Evolutionary conservation across 2,888 invertebrate species (phyloP).

Genomic region (Empis livida): DNA sequence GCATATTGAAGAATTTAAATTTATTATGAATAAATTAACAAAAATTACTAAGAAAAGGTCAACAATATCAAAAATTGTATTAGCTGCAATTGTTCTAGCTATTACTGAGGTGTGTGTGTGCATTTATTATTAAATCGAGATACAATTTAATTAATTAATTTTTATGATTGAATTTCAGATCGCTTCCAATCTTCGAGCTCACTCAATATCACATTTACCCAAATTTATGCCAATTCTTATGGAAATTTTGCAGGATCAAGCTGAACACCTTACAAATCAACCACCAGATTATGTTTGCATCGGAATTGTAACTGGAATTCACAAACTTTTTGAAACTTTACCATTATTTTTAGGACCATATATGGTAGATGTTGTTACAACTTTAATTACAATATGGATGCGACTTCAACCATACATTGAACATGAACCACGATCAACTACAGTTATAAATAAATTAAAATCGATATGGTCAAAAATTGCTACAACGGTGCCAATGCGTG

Average conservation of each 20-base stretch:
- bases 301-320: slow-evolving; percentile 54
- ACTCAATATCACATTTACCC: slow-evolving; percentile 59
- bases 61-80: slow-evolving; percentile 34
- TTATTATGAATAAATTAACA: slow-evolving; percentile 54
- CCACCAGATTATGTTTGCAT: slow-evolving; percentile 26
- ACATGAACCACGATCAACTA: slow-evolving; percentile 39
- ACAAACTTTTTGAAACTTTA: slow-evolving; percentile 69
- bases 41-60: slow-evolving; percentile 29
- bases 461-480: slow-evolving; percentile 56
- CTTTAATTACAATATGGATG: slow-evolving; percentile 46
- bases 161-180: slow-evolving; percentile 32
- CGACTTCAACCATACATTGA: slow-evolving; percentile 34
- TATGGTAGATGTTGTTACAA: slow-evolving; percentile 54
- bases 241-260: slow-evolving; percentile 50
- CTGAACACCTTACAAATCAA: slow-evolving; percentile 33
- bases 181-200: slow-evolving; percentile 58
- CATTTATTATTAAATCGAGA: too few relatives aligned
- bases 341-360: slow-evolving; percentile 79
- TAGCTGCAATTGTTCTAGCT: slow-evolving; percentile 62
- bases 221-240: slow-evolving; percentile 67
- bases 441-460: slow-evolving; percentile 44
- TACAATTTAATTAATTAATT: not conserved
- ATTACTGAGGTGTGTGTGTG: slow-evolving; percentile 53
- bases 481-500: slow-evolving; percentile 52
- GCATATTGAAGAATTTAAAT: slow-evolving; percentile 55